Base-by-base conservation (phyloP, 2,888 invertebrate species). In the Saturnia pavonia region DNA sequence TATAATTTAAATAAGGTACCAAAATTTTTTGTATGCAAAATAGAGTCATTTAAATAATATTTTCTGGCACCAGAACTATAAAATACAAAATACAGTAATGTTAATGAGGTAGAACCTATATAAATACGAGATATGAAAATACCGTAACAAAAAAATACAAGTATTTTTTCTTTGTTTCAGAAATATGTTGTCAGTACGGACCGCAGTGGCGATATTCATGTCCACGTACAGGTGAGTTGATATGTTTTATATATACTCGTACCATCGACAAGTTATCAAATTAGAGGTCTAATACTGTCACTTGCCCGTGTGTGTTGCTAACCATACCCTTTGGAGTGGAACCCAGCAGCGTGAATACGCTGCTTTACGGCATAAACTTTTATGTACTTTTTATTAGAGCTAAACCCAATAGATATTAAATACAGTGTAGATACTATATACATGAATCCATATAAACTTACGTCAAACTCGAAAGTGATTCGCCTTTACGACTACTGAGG, bases 111-210 rank as follows among this genome's bases (percentile, higher is more conserved):
- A 22, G n/a, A 54, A n/a, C 22, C n/a, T 11, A 54, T n/a, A n/a
- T 22, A 54, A n/a, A 22, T 22, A 22, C 9, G n/a, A 54, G n/a
- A 22, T 7, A 22, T 54, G 22, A 54, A 11, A 54, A 6, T n/a
- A 2, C n/a, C 34, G 9, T 40, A 40, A 40, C 40, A 34, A 4
- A 11, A 14, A 14, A 27, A 25, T 65, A 40, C 8, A 68, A 78
- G 72, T 19, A 0, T 19, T 68, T 8, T 84, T 77, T 81, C 66
- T 51, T 91, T 94, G 95, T 96, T 95, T 22, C 95, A 96, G 96
- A 96, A 96, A 95, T 96, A 96, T 90, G 95, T 96, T 76, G 95
- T 96, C 81, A 96, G 95, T 85, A 96, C 96, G 67, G 96, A 96
- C 82, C 94, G 95, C 80, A 96, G 96, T 82, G 97, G 97, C 57